These are phyloP conservation scores for Acronicta alni DNA, from an alignment of 2,888 invertebrate species.

Conservation along the genomic window DNA sequence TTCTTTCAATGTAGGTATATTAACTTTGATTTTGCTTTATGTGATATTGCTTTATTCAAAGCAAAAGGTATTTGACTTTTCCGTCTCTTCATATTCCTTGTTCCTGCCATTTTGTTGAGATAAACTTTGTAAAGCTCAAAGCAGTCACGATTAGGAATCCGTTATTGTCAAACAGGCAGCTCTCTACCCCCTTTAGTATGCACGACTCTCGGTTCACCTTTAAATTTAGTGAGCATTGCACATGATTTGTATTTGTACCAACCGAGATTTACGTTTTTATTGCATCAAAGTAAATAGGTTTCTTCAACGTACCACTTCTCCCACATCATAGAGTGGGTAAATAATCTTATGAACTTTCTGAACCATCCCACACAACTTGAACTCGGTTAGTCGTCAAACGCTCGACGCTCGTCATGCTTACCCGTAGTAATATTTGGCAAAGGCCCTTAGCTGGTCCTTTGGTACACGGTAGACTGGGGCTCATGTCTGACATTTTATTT, in stretches of 20 bases:
- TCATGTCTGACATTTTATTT: too few relatives aligned
- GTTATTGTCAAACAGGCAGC: conserved; percentile 29
- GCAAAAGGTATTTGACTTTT: background rate
- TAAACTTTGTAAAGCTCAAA: conserved; percentile 17
- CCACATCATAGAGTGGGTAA: conserved; percentile 40
- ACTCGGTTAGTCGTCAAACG: conserved; percentile 33
- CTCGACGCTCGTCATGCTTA: background rate
- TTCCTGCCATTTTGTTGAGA: conserved; percentile 17
- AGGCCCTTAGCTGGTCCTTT: too few relatives aligned
- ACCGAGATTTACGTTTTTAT: conserved; percentile 23
- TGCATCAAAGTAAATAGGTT: conserved; percentile 28
- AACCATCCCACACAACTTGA: conserved; percentile 43
- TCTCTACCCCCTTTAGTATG: conserved; percentile 9
- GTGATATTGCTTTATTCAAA: too few relatives aligned
- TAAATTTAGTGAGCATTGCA: conserved; percentile 24
- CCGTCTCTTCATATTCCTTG: background rate
- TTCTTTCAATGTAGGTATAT: too few relatives aligned
- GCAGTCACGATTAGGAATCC: conserved; percentile 35
- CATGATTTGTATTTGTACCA: conserved; percentile 29
- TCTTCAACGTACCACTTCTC: conserved; percentile 26
- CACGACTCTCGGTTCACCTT: conserved; percentile 43
- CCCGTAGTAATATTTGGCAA: too few relatives aligned
- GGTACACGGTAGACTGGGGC: too few relatives aligned
- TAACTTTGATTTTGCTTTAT: too few relatives aligned
- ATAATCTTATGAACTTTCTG: conserved; percentile 41